A percentile compares a stretch with the other conserved stretches of the same genome.
These are phyloP conservation scores for Sphenodon punctatus DNA, from an alignment of 2,797 vertebrate genomes.

Conservation along the genomic window DNA sequence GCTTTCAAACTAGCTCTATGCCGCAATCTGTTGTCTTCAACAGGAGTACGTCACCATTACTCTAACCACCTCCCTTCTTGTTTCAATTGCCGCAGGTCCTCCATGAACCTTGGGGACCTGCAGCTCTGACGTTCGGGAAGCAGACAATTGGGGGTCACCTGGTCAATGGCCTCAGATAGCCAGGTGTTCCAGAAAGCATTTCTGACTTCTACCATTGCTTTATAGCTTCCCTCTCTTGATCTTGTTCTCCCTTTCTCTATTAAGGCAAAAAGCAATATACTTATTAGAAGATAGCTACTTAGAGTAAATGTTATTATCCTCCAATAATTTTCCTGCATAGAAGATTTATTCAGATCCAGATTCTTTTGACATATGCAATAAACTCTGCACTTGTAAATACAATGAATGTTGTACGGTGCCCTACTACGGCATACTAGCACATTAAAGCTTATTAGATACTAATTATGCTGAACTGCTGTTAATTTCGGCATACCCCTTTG, in stretches of 20 bases:
- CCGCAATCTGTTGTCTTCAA: too few species aligned
- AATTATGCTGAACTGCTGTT: slow-evolving; percentile 7
- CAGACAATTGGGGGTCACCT: too few species aligned
- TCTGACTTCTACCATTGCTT: neutral
- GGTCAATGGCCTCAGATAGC: too few species aligned
- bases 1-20: too few species aligned
- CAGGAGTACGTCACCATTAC: too few species aligned
- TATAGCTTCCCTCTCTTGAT: neutral
- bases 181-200: too few species aligned
- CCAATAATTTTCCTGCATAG: slow-evolving; percentile 51
- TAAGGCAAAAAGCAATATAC: slow-evolving; percentile 33
- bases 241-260: neutral
- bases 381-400: slow-evolving; percentile 48
- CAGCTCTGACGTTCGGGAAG: too few species aligned
- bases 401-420: neutral
- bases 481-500: slow-evolving; percentile 8
- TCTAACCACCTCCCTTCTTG: too few species aligned
- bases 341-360: slow-evolving; percentile 56
- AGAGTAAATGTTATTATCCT: slow-evolving; percentile 39
- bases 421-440: slow-evolving; percentile 46
- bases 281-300: slow-evolving; percentile 41
- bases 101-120: too few species aligned
- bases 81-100: too few species aligned
- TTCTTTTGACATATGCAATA: slow-evolving; percentile 56
- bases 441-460: slow-evolving; percentile 36